phyloP scores from a whole-genome alignment of 2,797 vertebrate species.

The Melanotaenia parkinsoni region DNA sequence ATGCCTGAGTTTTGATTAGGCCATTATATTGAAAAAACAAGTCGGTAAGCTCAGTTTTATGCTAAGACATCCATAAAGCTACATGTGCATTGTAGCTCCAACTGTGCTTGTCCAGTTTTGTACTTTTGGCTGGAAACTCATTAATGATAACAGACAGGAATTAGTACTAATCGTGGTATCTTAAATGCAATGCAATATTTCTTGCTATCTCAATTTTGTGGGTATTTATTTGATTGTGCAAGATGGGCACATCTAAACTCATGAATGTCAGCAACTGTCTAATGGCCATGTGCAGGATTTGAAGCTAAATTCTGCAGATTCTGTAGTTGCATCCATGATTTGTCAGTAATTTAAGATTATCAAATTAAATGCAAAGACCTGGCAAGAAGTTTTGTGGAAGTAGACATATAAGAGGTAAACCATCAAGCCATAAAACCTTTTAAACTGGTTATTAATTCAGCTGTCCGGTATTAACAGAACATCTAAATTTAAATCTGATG shows the following conservation, averaged over 20 bases:
- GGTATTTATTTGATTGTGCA: constrained; percentile 47
- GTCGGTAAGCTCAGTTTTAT: too few species aligned
- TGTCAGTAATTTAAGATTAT: not conserved
- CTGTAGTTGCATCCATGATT: not conserved
- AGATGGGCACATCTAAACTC: constrained; percentile 26
- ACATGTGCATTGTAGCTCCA: too few species aligned
- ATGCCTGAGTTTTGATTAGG: too few species aligned
- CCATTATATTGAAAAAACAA: too few species aligned
- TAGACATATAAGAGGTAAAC: not conserved
- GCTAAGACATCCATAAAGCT: too few species aligned
- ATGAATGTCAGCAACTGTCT: constrained; percentile 7
- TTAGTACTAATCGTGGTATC: constrained; percentile 61
- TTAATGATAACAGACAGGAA: constrained; percentile 70
- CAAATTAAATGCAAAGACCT: not conserved
- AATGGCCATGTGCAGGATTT: not conserved
- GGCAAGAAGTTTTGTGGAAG: not conserved
- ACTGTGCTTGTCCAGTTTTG: too few species aligned
- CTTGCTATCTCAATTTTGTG: constrained; percentile 48
- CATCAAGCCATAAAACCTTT: not conserved
- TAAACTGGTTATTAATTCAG: not conserved
- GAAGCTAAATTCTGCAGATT: not conserved
- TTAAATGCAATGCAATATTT: constrained; percentile 54
- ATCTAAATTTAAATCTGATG: not conserved
- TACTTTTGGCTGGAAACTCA: constrained; percentile 51
- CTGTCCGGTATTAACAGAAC: not conserved